Base-by-base conservation (phyloP, 2,888 invertebrate species). In the Synanthedon andrenaeformis region DNA sequence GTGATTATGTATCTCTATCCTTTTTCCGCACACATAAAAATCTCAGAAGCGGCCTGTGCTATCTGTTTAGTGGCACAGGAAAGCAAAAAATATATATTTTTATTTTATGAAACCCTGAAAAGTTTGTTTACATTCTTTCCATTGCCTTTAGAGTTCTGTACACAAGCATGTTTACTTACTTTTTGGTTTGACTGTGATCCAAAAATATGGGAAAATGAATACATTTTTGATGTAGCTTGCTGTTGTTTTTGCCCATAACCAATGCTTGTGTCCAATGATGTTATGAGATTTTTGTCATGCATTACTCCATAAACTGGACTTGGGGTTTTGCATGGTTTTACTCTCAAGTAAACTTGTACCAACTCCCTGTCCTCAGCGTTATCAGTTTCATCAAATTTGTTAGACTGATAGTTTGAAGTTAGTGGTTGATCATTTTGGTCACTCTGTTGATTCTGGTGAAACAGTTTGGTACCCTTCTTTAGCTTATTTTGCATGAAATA, bases 311-410 rank as follows among this genome's bases (percentile, higher is more conserved):
- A 87, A 55, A 84, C 59, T 57, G 75, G 74, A 55, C 66, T 83
- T 0, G 67, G 67, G 45, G 64, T 65, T 50, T 70, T 72, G 54
- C 76, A 76, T 0, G 90, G 89, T 60, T 89, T 89, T 54, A 90
- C 62, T 52, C 90, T 77, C 50, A 90, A 68, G 58, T 88, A 90
- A 10, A 90, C 90, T 64, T 89, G 85, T 4, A 90, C 78, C 54
- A 79, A 65, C 52, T 86, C 87, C 0, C 78, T 72, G 54, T 80
- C 83, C 2, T 82, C 83, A 51, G 3, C 2, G 10, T 35, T 35
- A 35, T 35, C 35, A 35, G 35, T 35, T 35, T 35, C 35, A 35
- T 35, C 35, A 6, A 19, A 41, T 35, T 35, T 35, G 10, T 35
- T 35, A 35, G 10, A 8, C 35, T 35, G 35, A 35, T 35, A 35